A percentile compares a stretch with the other conserved stretches of the same genome.
Evolutionary conservation across 2,797 vertebrate genomes (phyloP).

Genomic region (Poecilia picta): DNA sequence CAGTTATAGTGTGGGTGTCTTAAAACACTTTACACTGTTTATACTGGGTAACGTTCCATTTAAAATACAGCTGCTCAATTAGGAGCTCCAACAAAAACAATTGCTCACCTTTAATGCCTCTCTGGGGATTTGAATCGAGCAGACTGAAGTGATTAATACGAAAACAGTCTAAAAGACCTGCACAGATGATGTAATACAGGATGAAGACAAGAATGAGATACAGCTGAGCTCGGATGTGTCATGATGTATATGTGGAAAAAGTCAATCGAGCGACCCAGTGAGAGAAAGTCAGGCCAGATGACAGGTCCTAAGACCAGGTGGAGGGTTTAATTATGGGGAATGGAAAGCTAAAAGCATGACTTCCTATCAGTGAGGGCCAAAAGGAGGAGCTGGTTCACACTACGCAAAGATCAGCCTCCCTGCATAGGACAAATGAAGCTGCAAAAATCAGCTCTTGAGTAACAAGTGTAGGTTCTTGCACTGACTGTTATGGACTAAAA

Average conservation of each 20-base stretch:
- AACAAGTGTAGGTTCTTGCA: constrained; percentile 28
- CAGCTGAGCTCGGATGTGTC: constrained; percentile 6
- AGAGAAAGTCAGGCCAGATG: background rate
- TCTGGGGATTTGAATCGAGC: constrained; percentile 16
- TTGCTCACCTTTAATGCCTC: constrained; percentile 11
- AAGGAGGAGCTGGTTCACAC: constrained; percentile 17
- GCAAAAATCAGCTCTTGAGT: constrained; percentile 32
- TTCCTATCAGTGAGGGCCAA: constrained; percentile 2
- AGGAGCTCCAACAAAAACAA: background rate
- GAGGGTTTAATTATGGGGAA: constrained; percentile 16
- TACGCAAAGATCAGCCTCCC: background rate
- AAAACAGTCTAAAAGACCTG: background rate
- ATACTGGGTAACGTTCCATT: background rate
- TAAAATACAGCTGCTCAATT: background rate
- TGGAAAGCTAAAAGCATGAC: constrained; percentile 11
- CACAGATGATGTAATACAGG: background rate
- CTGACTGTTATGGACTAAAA: constrained; percentile 16
- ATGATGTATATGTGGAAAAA: constrained; percentile 18
- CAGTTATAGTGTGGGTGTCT: background rate
- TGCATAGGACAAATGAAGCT: constrained; percentile 28
- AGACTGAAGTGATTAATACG: background rate
- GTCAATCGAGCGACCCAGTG: constrained; percentile 3
- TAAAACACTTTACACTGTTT: background rate
- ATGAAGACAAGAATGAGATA: constrained; percentile 10
- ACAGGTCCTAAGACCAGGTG: constrained; percentile 1